These are phyloP conservation scores for Drosophila rellima DNA, from an alignment of 2,888 invertebrate species.

Conservation along the genomic window DNA sequence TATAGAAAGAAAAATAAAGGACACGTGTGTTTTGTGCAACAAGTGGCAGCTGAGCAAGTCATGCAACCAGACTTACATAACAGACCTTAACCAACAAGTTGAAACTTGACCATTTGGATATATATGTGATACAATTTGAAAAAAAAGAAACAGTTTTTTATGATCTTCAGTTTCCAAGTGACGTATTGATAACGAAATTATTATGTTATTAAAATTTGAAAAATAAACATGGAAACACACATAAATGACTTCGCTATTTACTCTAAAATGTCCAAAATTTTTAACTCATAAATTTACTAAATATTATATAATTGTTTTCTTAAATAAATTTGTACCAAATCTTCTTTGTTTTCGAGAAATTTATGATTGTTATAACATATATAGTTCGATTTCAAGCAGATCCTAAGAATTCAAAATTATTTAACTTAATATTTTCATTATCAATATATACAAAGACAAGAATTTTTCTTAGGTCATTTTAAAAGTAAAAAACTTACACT, in stretches of 20 bases:
- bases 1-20: constrained; percentile 10
- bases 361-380: not conserved
- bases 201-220: not conserved
- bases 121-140: not conserved
- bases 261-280: not conserved
- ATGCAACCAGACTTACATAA: constrained; percentile 14
- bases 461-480: not conserved
- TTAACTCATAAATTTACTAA: not conserved
- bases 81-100: not conserved
- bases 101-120: constrained; percentile 8
- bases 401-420: not conserved
- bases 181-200: not conserved
- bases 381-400: not conserved
- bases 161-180: not conserved
- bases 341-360: not conserved
- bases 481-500: not conserved
- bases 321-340: too few species aligned
- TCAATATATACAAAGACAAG: too few species aligned
- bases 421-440: not conserved
- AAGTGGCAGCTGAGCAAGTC: constrained; percentile 5
- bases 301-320: not conserved
- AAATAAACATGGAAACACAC: not conserved
- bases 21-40: constrained; percentile 22
- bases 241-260: too few species aligned
- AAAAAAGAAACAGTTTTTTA: not conserved